A percentile compares a stretch with the other conserved stretches of the same genome.
These are phyloP conservation scores for Mugil cephalus DNA, from an alignment of 2,113 vertebrate genomes.

Conservation along the genomic window DNA sequence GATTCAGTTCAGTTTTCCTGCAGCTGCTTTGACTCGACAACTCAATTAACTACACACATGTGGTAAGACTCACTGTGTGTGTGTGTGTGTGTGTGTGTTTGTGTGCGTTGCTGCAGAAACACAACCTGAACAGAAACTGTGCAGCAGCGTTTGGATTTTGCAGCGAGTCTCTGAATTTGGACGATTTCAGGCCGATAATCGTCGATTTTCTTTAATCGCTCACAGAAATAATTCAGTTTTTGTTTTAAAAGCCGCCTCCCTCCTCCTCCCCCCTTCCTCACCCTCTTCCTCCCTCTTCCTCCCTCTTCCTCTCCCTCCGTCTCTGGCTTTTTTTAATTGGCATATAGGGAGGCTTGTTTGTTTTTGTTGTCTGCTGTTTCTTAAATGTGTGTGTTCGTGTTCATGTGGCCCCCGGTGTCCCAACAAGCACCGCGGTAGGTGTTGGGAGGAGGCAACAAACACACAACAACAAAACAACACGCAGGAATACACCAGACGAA, in stretches of 20 bases:
- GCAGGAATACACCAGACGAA: slow-evolving; percentile 41
- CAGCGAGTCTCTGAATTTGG: slow-evolving; percentile 11
- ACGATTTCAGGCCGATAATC: slow-evolving; percentile 13
- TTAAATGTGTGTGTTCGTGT: slow-evolving; percentile 79
- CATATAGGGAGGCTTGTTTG: slow-evolving; percentile 80
- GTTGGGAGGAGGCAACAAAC: slow-evolving; percentile 68
- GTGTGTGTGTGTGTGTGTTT: slow-evolving; percentile 35
- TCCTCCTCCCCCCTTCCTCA: neutral
- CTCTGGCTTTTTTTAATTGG: slow-evolving; percentile 74
- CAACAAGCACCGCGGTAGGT: slow-evolving; percentile 78
- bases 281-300: neutral
- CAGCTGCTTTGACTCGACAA: slow-evolving; percentile 44
- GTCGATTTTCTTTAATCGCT: slow-evolving; percentile 14
- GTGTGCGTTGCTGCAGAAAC: slow-evolving; percentile 26
- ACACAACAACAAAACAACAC: slow-evolving; percentile 56
- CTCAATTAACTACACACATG: slow-evolving; percentile 54
- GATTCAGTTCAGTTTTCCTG: slow-evolving; percentile 27
- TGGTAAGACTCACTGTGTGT: slow-evolving; percentile 19
- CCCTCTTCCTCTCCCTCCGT: slow-evolving; percentile 6
- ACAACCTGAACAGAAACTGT: neutral
- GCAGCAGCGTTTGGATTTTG: neutral
- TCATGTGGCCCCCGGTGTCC: slow-evolving; percentile 77
- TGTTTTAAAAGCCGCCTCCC: slow-evolving; percentile 25
- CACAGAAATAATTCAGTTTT: slow-evolving; percentile 55
- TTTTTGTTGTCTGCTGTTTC: slow-evolving; percentile 78